Percentiles rank a stretch among this genome's conserved stretches.
Evolutionary conservation across 2,797 vertebrate genomes (phyloP).

Genomic region (Tragelaphus eurycerus): DNA sequence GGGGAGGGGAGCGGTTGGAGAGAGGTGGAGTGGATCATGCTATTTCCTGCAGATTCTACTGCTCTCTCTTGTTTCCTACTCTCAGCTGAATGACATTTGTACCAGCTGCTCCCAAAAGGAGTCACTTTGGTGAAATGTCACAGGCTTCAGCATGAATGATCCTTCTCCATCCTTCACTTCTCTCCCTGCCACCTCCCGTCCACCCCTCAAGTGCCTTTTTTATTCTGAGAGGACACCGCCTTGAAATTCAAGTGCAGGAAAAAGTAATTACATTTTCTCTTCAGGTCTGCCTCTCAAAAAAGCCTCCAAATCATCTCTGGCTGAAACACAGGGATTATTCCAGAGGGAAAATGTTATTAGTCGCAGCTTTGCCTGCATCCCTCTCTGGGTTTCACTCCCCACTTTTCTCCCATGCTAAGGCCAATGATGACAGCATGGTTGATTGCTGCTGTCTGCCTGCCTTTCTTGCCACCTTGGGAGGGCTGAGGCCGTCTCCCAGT

Average conservation of each 20-base stretch:
- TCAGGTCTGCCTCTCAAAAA: conserved; percentile 50
- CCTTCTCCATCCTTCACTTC: conserved; percentile 47
- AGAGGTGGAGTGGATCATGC: neutral
- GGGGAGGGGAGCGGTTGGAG: neutral
- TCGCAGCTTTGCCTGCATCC: neutral
- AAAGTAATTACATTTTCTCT: conserved; percentile 72
- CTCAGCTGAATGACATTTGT: conserved; percentile 62
- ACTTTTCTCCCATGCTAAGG: neutral
- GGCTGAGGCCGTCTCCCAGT: neutral
- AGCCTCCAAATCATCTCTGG: conserved; percentile 49
- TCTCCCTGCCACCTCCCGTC: neutral
- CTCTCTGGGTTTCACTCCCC: neutral
- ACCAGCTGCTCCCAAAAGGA: conserved; percentile 64
- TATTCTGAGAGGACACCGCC: conserved; percentile 60
- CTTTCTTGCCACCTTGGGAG: neutral
- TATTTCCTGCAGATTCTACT: neutral
- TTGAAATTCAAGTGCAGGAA: conserved; percentile 67
- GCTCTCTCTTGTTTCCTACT: neutral
- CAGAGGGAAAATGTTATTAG: neutral
- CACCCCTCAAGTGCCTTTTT: conserved; percentile 23
- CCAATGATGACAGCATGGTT: neutral
- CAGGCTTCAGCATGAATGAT: conserved; percentile 36
- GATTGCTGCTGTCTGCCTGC: neutral
- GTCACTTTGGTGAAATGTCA: conserved; percentile 70
- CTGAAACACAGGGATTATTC: conserved; percentile 51